phyloP scores from a whole-genome alignment of 2,113 vertebrate species.

The Kryptolebias marmoratus region DNA sequence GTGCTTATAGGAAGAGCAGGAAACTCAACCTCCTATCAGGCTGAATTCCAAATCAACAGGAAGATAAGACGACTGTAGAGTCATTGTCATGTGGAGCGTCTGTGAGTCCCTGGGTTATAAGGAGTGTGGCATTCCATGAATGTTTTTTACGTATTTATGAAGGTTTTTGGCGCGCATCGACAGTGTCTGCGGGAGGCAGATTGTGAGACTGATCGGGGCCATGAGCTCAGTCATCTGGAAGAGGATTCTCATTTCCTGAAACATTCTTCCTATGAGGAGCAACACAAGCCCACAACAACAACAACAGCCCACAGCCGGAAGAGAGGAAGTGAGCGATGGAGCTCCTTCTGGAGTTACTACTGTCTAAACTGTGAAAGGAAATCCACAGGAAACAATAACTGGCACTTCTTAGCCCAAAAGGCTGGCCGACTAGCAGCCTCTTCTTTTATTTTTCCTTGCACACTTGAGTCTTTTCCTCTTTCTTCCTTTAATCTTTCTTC shows the following conservation, averaged over 20 bases:
- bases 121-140: background rate
- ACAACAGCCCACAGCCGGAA: conserved; percentile 54
- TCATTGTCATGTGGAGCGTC: background rate
- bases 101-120: background rate
- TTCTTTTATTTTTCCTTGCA: background rate
- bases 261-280: conserved; percentile 61
- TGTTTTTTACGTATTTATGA: background rate
- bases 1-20: too few species aligned
- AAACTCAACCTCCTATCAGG: conserved; percentile 29
- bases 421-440: background rate
- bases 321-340: background rate
- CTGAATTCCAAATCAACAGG: conserved; percentile 29
- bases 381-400: conserved; percentile 41
- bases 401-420: conserved; percentile 31
- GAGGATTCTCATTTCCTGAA: conserved; percentile 77
- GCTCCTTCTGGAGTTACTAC: conserved; percentile 11
- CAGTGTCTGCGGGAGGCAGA: conserved; percentile 14
- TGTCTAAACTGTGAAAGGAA: conserved; percentile 33
- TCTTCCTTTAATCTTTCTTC: conserved; percentile 13
- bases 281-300: conserved; percentile 35
- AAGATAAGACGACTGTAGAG: conserved; percentile 27
- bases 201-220: conserved; percentile 35
- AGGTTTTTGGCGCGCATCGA: conserved; percentile 7
- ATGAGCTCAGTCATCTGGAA: conserved; percentile 70
- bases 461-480: background rate